These are phyloP conservation scores for Peromyscus aztecus DNA, from an alignment of 2,797 vertebrate species.

Conservation along the genomic window DNA sequence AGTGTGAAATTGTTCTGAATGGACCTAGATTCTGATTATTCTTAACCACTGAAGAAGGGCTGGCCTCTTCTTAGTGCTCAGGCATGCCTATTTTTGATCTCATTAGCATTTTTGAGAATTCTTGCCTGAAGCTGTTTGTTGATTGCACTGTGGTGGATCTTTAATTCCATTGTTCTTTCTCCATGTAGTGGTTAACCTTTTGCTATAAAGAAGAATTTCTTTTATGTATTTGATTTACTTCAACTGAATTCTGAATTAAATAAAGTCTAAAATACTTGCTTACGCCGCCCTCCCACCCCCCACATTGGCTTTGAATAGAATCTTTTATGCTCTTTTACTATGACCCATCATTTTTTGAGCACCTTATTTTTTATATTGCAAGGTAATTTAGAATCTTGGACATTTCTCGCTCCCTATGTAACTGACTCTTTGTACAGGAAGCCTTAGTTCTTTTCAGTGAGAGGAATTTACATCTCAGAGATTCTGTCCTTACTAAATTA, in stretches of 20 bases:
- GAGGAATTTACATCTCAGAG: constrained; percentile 2
- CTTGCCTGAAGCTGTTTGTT: background rate
- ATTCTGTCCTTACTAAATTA: constrained; percentile 17
- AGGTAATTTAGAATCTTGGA: background rate
- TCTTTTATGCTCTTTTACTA: background rate
- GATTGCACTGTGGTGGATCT: background rate
- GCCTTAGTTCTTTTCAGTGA: background rate
- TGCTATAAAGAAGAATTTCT: background rate
- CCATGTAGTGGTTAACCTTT: constrained; percentile 5
- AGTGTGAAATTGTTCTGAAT: background rate
- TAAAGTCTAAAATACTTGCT: background rate
- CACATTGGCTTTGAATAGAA: background rate
- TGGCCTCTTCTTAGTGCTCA: background rate
- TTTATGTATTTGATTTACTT: background rate
- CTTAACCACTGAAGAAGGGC: background rate
- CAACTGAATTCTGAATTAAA: background rate
- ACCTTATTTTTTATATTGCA: background rate
- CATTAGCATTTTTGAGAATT: constrained; percentile 16
- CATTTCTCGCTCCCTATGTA: constrained; percentile 1
- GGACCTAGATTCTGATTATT: background rate
- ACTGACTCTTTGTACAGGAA: background rate
- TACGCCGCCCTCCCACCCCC: background rate
- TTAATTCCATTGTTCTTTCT: background rate
- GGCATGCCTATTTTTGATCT: background rate
- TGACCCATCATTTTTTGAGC: background rate